Conservation (phyloP, 30 jellyfish, hydroid and myxozoan species). For the Sanderia malayensis region DNA sequence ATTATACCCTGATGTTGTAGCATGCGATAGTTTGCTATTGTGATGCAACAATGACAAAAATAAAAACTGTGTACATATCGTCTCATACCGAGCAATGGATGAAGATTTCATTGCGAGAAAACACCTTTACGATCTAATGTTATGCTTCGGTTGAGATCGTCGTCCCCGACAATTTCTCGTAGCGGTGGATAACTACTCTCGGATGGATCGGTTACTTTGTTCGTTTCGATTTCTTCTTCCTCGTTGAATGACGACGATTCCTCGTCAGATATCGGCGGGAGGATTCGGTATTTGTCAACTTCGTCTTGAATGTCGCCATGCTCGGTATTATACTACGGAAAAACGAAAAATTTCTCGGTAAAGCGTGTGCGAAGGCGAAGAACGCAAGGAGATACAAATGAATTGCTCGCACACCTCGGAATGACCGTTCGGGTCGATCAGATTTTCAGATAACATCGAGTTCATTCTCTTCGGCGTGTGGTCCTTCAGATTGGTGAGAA, state of each 20-base stretch:
- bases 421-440: conserved; percentile 11
- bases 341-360: no score
- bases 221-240: conserved; percentile 44
- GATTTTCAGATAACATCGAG: conserved; percentile 36
- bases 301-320: conserved; percentile 18
- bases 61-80: no score
- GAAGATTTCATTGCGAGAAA: no score
- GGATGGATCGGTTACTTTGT: background rate
- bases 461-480: background rate
- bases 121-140: conserved; percentile 11
- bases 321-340: conserved; percentile 8
- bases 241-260: conserved; percentile 33
- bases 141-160: conserved; percentile 17
- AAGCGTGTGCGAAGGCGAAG: no score
- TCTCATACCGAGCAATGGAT: no score
- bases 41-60: no score
- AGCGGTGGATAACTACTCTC: conserved; percentile 44
- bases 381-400: background rate
- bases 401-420: conserved; percentile 15
- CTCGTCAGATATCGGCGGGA: conserved; percentile 45
- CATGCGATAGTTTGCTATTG: no score
- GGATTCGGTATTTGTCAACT: conserved; percentile 28
- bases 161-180: conserved; percentile 46
- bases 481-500: conserved; percentile 49
- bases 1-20: no score